Base-by-base conservation (phyloP, 2,888 invertebrate species). In the Synanthedon andrenaeformis region DNA sequence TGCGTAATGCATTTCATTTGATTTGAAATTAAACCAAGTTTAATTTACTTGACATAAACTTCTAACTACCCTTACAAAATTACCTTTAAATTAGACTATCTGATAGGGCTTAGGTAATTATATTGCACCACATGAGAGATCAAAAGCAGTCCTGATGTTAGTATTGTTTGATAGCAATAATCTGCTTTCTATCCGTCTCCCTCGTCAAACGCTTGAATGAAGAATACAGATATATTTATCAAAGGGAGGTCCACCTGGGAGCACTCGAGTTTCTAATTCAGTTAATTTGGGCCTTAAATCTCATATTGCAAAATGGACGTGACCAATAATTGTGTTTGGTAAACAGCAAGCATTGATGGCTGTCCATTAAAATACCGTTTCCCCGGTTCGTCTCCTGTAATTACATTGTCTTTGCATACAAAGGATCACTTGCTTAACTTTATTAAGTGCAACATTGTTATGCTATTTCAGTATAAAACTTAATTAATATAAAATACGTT, bases 261-360 rank as follows among this genome's bases (percentile, higher is more conserved):
- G 61, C 62, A 66, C 72, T 72, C 69, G 56, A 64, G 67, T 73
- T 78, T 74, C 78, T 83, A 85, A 85, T 85, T 87, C 80, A 85
- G 73, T 86, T 82, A 87, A 87, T 84, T 85, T 76, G 74, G 74
- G 74, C 76, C 70, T 78, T 77, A 84, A 85, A 86, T 85, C 86
- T 85, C 82, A 84, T 86, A 84, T 82, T 82, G 77, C 79, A 71
- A 74, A 82, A 82, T 83, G 83, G 81, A 79, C 79, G 77, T 64
- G 65, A 70, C 66, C 72, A 81, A 79, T 86, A 86, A 86, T 86
- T 85, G 72, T 72, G 79, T 87, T 87, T 83, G 63, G 74, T 69
- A 81, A 81, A 85, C 78, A 83, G 62, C 68, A 62, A 66, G 62
- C 58, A 62, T 61, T 62, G 63, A 64, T 60, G 62, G 66, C 66